Conservation (phyloP, 1,140 invertebrate species). For the Penaeus japonicus region DNA sequence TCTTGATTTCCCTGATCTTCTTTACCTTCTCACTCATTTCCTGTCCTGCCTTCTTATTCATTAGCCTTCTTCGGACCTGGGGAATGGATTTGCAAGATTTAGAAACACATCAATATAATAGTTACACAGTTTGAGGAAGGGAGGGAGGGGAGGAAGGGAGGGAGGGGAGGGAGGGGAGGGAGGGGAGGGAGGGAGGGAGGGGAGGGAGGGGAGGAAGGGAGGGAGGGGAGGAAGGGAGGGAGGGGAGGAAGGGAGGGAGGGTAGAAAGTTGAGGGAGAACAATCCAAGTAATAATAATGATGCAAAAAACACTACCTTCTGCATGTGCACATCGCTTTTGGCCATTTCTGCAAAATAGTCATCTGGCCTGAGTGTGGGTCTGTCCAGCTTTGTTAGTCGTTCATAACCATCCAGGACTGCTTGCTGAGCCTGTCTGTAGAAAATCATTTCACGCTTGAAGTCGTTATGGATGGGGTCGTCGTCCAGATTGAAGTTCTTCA, state of each 20-base stretch:
- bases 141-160: too few species aligned
- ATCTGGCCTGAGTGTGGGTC: constrained; percentile 85
- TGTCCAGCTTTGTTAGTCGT: constrained; percentile 76
- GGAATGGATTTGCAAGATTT: not conserved
- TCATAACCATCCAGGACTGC: constrained; percentile 78
- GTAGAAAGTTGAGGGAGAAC: not conserved
- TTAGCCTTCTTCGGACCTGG: constrained; percentile 80
- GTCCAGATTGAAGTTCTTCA: constrained; percentile 64
- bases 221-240: too few species aligned
- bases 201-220: too few species aligned
- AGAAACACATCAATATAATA: too few species aligned
- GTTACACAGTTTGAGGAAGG: too few species aligned
- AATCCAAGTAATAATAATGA: not conserved
- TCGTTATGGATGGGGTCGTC: constrained; percentile 90
- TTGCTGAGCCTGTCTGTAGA: constrained; percentile 89
- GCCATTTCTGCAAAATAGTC: constrained; percentile 99
- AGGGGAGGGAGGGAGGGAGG: too few species aligned
- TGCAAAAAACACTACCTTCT: constrained; percentile 72
- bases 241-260: too few species aligned
- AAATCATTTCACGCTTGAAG: constrained; percentile 88
- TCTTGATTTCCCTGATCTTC: constrained; percentile 87
- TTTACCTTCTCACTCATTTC: constrained; percentile 88
- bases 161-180: too few species aligned
- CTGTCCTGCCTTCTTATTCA: constrained; percentile 83
- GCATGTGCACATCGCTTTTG: constrained; percentile 97